Conservation (phyloP, 2,888 invertebrate species). For the Deilephila porcellus region DNA sequence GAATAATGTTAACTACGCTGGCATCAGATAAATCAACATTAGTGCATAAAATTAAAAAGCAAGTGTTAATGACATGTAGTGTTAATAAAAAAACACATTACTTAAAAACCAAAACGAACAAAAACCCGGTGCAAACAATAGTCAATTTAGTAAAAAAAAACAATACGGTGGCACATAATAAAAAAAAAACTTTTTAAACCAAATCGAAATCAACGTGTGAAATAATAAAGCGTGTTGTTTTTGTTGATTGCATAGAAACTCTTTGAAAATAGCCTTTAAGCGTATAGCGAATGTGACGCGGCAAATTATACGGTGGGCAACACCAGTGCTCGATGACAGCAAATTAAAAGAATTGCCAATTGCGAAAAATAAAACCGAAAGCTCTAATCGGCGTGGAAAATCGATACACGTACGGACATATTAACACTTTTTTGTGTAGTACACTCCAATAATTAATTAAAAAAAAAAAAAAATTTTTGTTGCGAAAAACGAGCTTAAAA, state of each 20-base stretch:
- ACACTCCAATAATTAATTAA: too few relatives aligned
- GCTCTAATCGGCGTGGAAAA: slow-evolving; percentile 17
- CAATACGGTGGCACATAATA: slow-evolving; percentile 19
- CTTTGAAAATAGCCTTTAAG: slow-evolving; percentile 8
- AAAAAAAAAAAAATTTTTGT: too few relatives aligned
- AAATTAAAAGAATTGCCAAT: slow-evolving; percentile 28
- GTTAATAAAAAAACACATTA: slow-evolving; percentile 4
- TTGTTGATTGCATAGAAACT: neutral
- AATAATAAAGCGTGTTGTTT: neutral
- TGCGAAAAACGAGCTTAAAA: too few relatives aligned
- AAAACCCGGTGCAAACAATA: slow-evolving; percentile 3
- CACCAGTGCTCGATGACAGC: slow-evolving; percentile 22
- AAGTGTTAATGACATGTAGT: slow-evolving; percentile 16
- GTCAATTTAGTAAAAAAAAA: slow-evolving; percentile 11
- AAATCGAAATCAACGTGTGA: slow-evolving; percentile 7
- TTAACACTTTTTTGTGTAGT: neutral
- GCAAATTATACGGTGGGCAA: slow-evolving; percentile 25
- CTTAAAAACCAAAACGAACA: neutral
- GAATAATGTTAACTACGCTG: too few relatives aligned
- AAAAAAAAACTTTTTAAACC: slow-evolving; percentile 8
- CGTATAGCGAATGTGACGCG: slow-evolving; percentile 23
- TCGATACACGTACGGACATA: slow-evolving; percentile 29
- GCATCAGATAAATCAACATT: neutral
- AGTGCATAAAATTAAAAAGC: slow-evolving; percentile 6
- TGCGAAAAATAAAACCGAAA: slow-evolving; percentile 21